Conservation (phyloP, 1,140 invertebrate species). For the Brachystomella parvula region DNA sequence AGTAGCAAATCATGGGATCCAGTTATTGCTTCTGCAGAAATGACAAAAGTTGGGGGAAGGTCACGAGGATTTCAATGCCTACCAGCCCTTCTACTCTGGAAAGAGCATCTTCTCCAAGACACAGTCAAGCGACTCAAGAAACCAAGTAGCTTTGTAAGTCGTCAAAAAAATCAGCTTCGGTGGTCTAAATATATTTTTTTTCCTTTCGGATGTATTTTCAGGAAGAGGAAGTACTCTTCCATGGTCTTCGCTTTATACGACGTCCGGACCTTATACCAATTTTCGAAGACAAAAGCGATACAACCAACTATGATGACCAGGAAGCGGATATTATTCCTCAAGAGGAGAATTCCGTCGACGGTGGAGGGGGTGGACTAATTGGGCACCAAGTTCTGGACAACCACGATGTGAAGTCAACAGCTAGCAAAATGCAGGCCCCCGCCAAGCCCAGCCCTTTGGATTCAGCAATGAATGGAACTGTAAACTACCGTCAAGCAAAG, state of each 20-base stretch:
- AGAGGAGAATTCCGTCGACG: too few species aligned
- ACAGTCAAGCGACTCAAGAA: background rate
- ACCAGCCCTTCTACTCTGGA: background rate
- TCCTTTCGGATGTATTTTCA: background rate
- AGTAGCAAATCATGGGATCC: background rate
- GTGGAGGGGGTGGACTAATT: too few species aligned
- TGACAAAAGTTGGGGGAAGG: background rate
- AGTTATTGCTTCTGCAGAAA: background rate
- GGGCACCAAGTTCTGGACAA: too few species aligned
- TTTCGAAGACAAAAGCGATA: too few species aligned
- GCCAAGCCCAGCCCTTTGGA: too few species aligned
- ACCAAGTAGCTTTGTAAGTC: background rate
- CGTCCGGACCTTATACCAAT: background rate
- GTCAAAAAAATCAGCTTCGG: background rate
- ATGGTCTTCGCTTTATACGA: background rate
- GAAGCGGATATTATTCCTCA: too few species aligned
- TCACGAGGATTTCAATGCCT: background rate
- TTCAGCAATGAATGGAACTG: too few species aligned
- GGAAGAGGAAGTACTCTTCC: background rate
- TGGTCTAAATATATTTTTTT: background rate
- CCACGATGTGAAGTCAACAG: too few species aligned
- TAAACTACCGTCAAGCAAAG: too few species aligned
- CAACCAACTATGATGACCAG: too few species aligned
- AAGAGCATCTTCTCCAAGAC: background rate
- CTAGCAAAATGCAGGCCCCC: too few species aligned